Base-by-base conservation (phyloP, 2,113 vertebrate species). In the Ivindomyrus marchei region DNA sequence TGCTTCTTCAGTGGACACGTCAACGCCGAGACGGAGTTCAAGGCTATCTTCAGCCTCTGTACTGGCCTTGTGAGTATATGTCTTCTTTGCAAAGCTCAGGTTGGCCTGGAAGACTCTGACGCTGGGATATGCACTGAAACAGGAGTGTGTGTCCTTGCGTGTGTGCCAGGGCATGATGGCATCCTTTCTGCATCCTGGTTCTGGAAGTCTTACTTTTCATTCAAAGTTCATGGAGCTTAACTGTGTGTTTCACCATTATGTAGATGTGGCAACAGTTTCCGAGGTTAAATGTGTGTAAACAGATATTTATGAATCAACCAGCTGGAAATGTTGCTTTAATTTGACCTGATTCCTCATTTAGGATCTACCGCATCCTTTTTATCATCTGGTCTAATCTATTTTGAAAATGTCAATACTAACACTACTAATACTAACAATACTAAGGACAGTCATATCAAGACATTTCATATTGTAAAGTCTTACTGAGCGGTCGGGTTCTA, bases 1-100 rank as follows among this genome's bases (percentile, higher is more conserved):
- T 99, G 98, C 90, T 99, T 99, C 93, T 99, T 98, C 93, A 96
- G 96, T 4, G 98, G 98, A 91, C 97, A 97, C 90, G 98, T 99
- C 93, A 98, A 99, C 66, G 94, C 95, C 1, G 93, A 91, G 88
- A 93, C 93, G 89, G 92, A 92, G 1, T 94, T 96, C 92, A 92
- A 93, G 1, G 98, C 98, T 0, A 96, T 98, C 91, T 96, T 99
- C 95, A 99, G 98, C 92, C 93, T 99, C 89, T 99, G 98, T 80
- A 97, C 98, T 56, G 98, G 98, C 91, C 96, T 99, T 93, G 98
- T 99, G 96, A 99, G 98, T 95, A 9, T 95, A 9, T 85, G 31
- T 88, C 52, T 77, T 45, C 88, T 46, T 85, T 21, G 13, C 31
- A 70, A 31, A 62, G 24, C 56, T 62, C 56, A 62, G 21, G 56